Base-by-base conservation (phyloP, 2,797 vertebrate species). In the Threskiornis aethiopicus region DNA sequence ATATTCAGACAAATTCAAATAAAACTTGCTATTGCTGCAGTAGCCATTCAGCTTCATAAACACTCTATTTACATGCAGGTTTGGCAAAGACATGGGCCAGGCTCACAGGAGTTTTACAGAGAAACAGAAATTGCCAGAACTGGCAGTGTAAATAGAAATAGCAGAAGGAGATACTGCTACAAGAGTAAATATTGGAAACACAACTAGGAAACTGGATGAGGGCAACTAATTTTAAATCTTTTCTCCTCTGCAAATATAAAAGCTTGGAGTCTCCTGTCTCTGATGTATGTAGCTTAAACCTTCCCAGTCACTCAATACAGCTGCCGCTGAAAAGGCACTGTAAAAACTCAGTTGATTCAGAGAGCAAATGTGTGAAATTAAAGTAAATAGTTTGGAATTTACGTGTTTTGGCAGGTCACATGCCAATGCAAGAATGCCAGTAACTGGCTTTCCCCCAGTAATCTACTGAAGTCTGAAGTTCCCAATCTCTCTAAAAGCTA, bases 181-280 rank as follows among this genome's bases (percentile, higher is more conserved):
- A n/a, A 94, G 90, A 96, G 92, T 87, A 88, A 93, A 84, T 94
- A 89, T 65, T 91, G 78, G 46, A 86, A 96, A 92, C 25, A 47
- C 10, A 94, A 57, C 51, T 52, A 85, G 44, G 41, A 93, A 94
- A 44, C 20, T 66, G 41, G 13, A 92, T 51, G 29, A 11, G 26
- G 31, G 7, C 13, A 71, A 39, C 33, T 58, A 64, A 82, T 77
- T 96, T 95, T 35, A 83, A 89, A 87, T 91, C 11, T 62, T 92
- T 76, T 94, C 55, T 84, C 31, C 33, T 89, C 24, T 59, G 62
- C 5, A 91, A 94, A 93, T n/a, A 81, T 31, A 62, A 96, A 79
- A 95, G 54, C 49, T 89, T 79, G 67, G 57, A 87, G 6, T 59
- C 9, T 49, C 10, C 9, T 44, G 20, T 41, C 62, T 90, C 72